phyloP scores from a whole-genome alignment of 2,113 vertebrate species.

The Corvus moneduloides region DNA sequence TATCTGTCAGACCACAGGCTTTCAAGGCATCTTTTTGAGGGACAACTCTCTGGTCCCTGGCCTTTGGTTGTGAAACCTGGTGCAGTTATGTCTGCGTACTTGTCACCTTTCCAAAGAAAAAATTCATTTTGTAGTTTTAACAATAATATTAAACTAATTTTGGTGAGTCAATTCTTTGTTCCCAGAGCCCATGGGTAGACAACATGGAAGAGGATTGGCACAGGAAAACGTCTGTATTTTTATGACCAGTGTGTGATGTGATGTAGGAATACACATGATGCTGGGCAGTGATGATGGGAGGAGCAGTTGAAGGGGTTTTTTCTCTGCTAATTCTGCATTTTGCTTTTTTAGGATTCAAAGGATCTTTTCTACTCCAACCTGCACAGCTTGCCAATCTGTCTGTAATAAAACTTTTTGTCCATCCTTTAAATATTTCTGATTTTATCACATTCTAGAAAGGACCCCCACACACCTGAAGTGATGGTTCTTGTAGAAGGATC shows the following conservation, averaged over 20 bases:
- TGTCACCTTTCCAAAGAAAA: neutral
- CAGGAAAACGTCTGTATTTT: neutral
- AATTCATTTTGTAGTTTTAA: accelerated
- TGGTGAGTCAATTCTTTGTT: neutral
- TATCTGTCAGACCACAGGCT: neutral
- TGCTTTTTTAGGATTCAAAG: neutral
- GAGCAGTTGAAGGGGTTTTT: neutral
- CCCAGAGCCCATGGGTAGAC: neutral
- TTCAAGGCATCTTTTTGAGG: neutral
- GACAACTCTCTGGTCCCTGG: neutral
- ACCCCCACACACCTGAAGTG: neutral
- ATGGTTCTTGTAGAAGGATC: neutral
- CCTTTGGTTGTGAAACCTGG: neutral
- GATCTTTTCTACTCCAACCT: neutral
- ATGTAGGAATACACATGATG: neutral
- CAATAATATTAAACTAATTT: neutral
- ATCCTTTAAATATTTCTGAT: neutral
- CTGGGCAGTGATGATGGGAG: neutral
- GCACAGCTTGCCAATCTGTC: neutral
- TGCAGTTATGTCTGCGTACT: neutral
- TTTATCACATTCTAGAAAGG: neutral
- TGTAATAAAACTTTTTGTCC: neutral
- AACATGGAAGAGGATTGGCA: neutral
- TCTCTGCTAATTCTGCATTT: neutral
- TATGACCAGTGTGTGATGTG: neutral